Percentiles rank a stretch among this genome's conserved stretches.
Conservation (phyloP, 2,113 vertebrate species). For the Tragelaphus imberbis region DNA sequence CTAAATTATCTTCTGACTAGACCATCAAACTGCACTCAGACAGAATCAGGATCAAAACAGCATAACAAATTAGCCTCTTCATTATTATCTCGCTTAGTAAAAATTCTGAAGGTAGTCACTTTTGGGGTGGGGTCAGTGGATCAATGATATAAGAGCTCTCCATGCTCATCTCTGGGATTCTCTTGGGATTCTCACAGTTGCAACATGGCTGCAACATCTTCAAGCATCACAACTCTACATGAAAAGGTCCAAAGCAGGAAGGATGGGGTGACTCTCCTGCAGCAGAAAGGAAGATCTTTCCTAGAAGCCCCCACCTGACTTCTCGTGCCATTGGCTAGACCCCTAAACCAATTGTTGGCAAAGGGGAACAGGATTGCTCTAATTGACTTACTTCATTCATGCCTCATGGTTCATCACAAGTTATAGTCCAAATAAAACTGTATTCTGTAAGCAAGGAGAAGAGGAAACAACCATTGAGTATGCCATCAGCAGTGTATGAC, state of each 20-base stretch:
- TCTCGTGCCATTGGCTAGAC: background rate
- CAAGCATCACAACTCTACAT: background rate
- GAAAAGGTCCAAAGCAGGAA: background rate
- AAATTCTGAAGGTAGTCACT: background rate
- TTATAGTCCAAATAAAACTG: background rate
- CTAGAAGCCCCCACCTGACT: background rate
- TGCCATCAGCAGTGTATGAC: background rate
- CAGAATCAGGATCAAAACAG: background rate
- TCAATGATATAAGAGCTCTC: background rate
- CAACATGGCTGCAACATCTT: background rate
- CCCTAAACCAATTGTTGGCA: background rate
- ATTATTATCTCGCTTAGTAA: background rate
- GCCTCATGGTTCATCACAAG: background rate
- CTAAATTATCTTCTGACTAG: background rate
- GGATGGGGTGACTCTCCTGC: background rate
- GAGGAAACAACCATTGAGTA: background rate
- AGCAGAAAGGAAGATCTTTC: background rate
- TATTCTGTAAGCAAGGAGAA: background rate
- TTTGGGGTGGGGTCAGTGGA: background rate
- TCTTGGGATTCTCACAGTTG: background rate
- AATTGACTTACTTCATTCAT: background rate
- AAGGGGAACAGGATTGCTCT: background rate
- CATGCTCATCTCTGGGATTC: background rate
- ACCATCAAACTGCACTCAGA: background rate
- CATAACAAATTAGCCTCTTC: background rate